Evolutionary conservation across 2,797 vertebrate species (phyloP).

Genomic region (Melanogrammus aeglefinus): DNA sequence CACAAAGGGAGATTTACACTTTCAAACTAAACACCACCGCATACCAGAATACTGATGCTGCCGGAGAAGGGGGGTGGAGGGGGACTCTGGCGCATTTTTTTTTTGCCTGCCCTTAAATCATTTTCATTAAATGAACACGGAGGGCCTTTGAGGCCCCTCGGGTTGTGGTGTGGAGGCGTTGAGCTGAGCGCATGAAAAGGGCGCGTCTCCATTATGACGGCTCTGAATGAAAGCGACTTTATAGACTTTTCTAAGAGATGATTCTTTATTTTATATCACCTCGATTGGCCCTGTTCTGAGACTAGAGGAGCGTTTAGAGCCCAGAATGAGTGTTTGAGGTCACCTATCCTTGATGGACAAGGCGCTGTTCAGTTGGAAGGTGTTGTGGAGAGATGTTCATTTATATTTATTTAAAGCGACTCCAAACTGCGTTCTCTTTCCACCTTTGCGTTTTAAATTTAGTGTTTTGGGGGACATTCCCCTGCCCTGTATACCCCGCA

Average conservation of each 20-base stretch:
- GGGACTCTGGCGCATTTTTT: conserved; percentile 49
- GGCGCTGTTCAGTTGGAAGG: too few species aligned
- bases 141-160: conserved; percentile 90
- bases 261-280: conserved; percentile 61
- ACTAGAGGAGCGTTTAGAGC: conserved; percentile 60
- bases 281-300: conserved; percentile 55
- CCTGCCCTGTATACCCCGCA: too few species aligned
- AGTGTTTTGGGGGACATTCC: too few species aligned
- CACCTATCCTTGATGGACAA: not conserved
- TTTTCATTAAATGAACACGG: conserved; percentile 98
- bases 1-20: conserved; percentile 99
- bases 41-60: conserved; percentile 93
- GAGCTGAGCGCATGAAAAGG: conserved; percentile 82
- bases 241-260: conserved; percentile 75
- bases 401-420: conserved; percentile 13
- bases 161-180: conserved; percentile 91
- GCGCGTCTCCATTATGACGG: conserved; percentile 85
- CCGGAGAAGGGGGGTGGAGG: conserved; percentile 34
- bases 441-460: conserved; percentile 24
- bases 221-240: conserved; percentile 78
- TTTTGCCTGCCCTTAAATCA: conserved; percentile 80
- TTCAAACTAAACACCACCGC: conserved; percentile 97
- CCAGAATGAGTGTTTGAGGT: conserved; percentile 25
- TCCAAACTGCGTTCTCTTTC: too few species aligned
- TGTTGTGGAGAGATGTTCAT: conserved; percentile 8